Conservation (phyloP, 2,888 invertebrate species). For the Terebella lapidaria region DNA sequence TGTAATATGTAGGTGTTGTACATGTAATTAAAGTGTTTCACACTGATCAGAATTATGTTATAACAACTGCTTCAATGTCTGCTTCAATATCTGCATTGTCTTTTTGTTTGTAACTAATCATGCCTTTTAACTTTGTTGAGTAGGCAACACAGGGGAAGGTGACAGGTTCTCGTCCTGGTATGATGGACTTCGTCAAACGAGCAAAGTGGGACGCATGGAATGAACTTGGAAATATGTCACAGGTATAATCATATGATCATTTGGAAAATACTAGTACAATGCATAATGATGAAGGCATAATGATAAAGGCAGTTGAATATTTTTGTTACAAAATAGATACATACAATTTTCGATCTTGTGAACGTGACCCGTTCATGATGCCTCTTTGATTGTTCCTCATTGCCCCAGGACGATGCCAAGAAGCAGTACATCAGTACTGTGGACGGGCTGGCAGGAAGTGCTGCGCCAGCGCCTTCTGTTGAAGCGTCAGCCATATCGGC, state of each 20-base stretch:
- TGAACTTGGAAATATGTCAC: constrained; percentile 54
- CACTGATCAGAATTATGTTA: not conserved
- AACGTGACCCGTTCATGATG: not conserved
- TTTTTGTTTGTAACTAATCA: too few relatives aligned
- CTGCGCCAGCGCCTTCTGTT: constrained; percentile 15
- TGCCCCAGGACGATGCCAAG: constrained; percentile 57
- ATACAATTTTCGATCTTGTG: not conserved
- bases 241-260: constrained; percentile 43
- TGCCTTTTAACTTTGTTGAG: constrained; percentile 7
- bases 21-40: not conserved
- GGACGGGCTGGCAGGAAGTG: constrained; percentile 41
- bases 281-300: too few relatives aligned
- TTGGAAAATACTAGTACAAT: not conserved
- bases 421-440: constrained; percentile 56
- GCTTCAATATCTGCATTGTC: not conserved
- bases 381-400: not conserved
- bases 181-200: constrained; percentile 59
- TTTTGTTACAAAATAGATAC: not conserved
- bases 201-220: constrained; percentile 62
- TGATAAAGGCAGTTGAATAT: too few relatives aligned
- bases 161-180: constrained; percentile 56
- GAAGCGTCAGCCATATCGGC: constrained; percentile 2
- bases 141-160: constrained; percentile 56
- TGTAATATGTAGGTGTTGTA: not conserved
- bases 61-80: not conserved